phyloP scores from a whole-genome alignment of 2,113 vertebrate species.

The Rhinichthys klamathensis region DNA sequence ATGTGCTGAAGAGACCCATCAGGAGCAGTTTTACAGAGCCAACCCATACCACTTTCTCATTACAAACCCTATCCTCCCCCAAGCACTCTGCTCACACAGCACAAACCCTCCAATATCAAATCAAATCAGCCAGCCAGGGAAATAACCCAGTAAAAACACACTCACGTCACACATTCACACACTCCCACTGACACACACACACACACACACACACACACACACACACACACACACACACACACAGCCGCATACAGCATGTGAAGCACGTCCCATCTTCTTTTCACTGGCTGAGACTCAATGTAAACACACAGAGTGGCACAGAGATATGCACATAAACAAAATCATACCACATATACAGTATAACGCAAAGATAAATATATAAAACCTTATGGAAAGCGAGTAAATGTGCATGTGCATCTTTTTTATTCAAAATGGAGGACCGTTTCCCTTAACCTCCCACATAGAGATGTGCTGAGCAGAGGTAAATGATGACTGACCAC shows the following conservation, averaged over 20 bases:
- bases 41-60: constrained; percentile 52
- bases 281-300: not conserved
- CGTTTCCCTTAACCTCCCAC: constrained; percentile 29
- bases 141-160: constrained; percentile 48
- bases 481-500: constrained; percentile 16
- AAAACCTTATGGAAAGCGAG: not conserved
- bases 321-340: not conserved
- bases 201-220: constrained; percentile 38
- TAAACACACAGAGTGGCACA: not conserved
- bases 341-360: not conserved
- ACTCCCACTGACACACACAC: constrained; percentile 41
- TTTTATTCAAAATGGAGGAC: constrained; percentile 46
- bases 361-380: not conserved
- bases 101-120: constrained; percentile 46
- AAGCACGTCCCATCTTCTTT: not conserved
- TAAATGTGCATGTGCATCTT: not conserved
- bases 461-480: constrained; percentile 16
- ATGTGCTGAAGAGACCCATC: constrained; percentile 42
- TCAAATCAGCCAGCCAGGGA: constrained; percentile 51
- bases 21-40: constrained; percentile 46
- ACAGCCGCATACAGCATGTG: not conserved
- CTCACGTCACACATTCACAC: constrained; percentile 24
- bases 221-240: constrained; percentile 28
- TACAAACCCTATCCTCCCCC: constrained; percentile 49
- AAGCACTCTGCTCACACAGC: constrained; percentile 40